Percentiles rank a stretch among this genome's conserved stretches.
phyloP scores from a whole-genome alignment of 2,113 vertebrate species.

The Salvelinus sp. region DNA sequence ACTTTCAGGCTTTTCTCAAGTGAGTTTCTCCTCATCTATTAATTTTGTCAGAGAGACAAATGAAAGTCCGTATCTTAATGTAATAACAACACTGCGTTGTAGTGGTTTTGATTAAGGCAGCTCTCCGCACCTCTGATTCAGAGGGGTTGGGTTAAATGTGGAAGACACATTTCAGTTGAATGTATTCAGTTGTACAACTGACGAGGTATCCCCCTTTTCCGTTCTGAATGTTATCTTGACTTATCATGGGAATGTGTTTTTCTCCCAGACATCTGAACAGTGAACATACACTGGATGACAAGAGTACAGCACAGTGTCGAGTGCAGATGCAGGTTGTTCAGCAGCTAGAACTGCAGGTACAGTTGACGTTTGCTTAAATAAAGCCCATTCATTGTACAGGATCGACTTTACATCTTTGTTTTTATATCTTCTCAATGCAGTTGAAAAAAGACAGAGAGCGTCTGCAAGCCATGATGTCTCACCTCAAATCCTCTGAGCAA shows the following conservation, averaged over 20 bases:
- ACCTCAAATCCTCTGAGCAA: slow-evolving; percentile 93
- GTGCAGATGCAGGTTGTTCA: slow-evolving; percentile 99
- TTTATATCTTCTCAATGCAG: slow-evolving; percentile 64
- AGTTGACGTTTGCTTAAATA: slow-evolving; percentile 17
- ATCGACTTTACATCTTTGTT: no score
- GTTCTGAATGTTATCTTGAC: not conserved
- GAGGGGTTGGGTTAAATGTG: no score
- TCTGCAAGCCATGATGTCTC: slow-evolving; percentile 99
- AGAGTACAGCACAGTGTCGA: slow-evolving; percentile 98
- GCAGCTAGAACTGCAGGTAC: slow-evolving; percentile 97
- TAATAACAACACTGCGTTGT: not conserved
- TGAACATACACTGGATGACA: slow-evolving; percentile 97
- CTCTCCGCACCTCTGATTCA: no score
- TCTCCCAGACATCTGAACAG: slow-evolving; percentile 95
- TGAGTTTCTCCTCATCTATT: slow-evolving; percentile 65
- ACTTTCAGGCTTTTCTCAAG: slow-evolving; percentile 96
- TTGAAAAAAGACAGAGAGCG: slow-evolving; percentile 97
- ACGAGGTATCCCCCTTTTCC: not conserved
- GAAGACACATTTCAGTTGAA: no score
- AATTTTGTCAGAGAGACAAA: not conserved
- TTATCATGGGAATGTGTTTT: slow-evolving; percentile 15
- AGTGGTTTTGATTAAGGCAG: not conserved
- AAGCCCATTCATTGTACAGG: slow-evolving; percentile 6
- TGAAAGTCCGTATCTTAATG: not conserved
- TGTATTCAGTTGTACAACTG: no score